Base-by-base conservation (phyloP, 2,113 vertebrate species). In the Melospiza georgiana region DNA sequence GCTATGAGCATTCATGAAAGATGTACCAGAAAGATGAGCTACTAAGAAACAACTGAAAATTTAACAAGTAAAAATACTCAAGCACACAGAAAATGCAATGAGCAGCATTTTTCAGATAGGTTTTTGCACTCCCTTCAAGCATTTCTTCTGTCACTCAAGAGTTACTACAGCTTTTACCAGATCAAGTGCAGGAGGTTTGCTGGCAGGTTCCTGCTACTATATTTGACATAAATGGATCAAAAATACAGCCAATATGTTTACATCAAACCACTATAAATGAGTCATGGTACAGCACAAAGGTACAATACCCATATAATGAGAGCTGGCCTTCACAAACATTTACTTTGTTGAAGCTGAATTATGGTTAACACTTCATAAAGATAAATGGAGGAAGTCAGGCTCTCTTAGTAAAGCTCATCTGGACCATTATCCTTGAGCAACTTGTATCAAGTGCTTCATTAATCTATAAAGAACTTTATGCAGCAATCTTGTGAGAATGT, bases 211-310 rank as follows among this genome's bases (percentile, higher is more conserved):
- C 66, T 46, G 48, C 15, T 76, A 55, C 55, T 63, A 3, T 21
- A 77, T 58, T 62, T 79, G 30, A 55, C 27, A 72, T 19, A 72
- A 80, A 85, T 11, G 25, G 35, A 89, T 65, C 30, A 86, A 79
- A 78, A 78, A 9, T 1, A 1, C 1, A 81, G 44, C 28, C 25
- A 57, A 7, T 2, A 12, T 1, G 0, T 54, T 75, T 35, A 72
- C 19, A 74, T 41, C 9, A 82, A 82, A 62, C 12, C 41, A 33
- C 51, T 76, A 27, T 11, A 77, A 43, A 58, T 18, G 16, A 86
- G 23, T 52, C 27, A 35, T 14, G 30, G 43, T 8, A 63, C 0
- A 46, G 30, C 7, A 37, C 0, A 5, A 55, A 84, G 55, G 28
- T 44, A 71, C n/a, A 69, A n/a, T 12, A 82, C 1, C 44, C 55